Evolutionary conservation across 2,113 vertebrate species (phyloP).

Genomic region (Zosterops hypoxanthus): DNA sequence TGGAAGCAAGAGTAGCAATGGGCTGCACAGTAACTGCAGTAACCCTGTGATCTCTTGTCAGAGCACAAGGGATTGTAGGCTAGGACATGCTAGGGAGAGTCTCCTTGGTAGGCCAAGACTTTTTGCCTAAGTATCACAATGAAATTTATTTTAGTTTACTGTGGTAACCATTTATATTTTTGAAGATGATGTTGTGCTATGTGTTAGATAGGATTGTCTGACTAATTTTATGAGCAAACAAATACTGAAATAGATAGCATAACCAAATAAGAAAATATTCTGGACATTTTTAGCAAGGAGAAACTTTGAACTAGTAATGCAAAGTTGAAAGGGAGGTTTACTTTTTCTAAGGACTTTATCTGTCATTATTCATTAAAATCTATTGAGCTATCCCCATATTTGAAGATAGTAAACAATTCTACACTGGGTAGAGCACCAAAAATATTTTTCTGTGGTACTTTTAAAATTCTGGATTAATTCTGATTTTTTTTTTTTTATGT

Average conservation of each 20-base stretch:
- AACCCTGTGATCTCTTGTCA: neutral
- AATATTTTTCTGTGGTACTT: neutral
- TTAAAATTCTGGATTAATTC: neutral
- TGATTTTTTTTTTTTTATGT: neutral
- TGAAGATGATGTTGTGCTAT: neutral
- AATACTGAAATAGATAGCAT: neutral
- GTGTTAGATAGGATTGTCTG: neutral
- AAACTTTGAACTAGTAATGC: neutral
- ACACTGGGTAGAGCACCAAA: neutral
- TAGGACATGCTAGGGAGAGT: neutral
- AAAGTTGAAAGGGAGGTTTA: neutral
- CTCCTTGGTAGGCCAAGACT: neutral
- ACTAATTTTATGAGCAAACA: neutral
- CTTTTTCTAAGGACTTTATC: neutral
- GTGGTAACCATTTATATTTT: neutral
- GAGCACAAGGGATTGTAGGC: neutral
- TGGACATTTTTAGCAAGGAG: neutral
- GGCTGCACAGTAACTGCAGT: neutral
- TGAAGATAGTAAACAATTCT: neutral
- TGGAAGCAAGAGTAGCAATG: neutral
- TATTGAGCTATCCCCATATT: neutral
- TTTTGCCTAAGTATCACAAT: neutral
- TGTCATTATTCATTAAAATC: neutral
- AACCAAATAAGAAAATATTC: neutral
- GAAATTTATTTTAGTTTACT: slow-evolving; percentile 7